Evolutionary conservation across 2,797 vertebrate genomes (phyloP).

Genomic region (Avahi laniger): DNA sequence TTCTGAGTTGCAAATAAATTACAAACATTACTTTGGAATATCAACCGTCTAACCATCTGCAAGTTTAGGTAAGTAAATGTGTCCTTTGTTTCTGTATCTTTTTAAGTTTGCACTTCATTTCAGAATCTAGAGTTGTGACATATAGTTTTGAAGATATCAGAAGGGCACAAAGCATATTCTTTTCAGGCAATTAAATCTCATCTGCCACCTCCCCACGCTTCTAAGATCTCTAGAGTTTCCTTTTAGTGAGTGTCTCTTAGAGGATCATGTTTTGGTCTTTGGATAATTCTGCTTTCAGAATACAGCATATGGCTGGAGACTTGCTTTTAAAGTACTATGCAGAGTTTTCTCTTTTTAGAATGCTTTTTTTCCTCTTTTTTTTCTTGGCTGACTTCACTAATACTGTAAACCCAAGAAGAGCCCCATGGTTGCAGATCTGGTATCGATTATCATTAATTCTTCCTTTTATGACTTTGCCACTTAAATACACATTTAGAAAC

Average conservation of each 20-base stretch:
- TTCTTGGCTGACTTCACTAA: constrained; percentile 47
- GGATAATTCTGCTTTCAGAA: constrained; percentile 27
- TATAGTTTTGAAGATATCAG: background rate
- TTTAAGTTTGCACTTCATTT: constrained; percentile 4
- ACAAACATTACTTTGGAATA: constrained; percentile 32
- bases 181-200: background rate
- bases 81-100: constrained; percentile 52
- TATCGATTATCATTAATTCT: constrained; percentile 81
- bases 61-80: constrained; percentile 18
- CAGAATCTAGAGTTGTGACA: constrained; percentile 8
- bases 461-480: constrained; percentile 74
- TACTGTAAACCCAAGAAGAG: constrained; percentile 47
- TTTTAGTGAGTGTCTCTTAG: background rate
- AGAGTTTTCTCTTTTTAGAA: constrained; percentile 56
- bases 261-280: background rate
- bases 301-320: background rate
- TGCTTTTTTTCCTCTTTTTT: background rate
- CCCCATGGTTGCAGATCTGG: constrained; percentile 67
- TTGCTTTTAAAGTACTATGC: constrained; percentile 19
- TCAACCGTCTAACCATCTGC: constrained; percentile 54
- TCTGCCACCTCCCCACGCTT: background rate
- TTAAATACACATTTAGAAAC: constrained; percentile 79
- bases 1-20: constrained; percentile 31
- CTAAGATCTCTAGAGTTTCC: background rate
- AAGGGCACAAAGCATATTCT: background rate